Evolutionary conservation across 2,113 vertebrate species (phyloP).

Genomic region (Xiphophorus couchianus): DNA sequence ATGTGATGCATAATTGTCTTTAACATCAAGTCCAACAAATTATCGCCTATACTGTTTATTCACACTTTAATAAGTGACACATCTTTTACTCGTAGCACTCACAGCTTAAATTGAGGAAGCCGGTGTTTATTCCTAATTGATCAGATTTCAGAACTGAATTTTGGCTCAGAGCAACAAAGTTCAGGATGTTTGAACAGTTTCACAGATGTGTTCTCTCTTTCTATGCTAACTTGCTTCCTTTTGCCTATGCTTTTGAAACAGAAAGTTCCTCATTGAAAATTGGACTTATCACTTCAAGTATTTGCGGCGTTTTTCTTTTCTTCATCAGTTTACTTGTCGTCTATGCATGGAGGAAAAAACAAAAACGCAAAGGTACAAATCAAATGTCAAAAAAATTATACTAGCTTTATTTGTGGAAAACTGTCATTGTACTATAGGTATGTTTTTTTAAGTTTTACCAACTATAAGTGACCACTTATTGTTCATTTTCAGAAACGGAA

Average conservation of each 20-base stretch:
- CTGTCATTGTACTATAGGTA: background rate
- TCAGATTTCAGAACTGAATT: background rate
- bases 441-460: background rate
- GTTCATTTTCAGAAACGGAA: slow-evolving; percentile 7
- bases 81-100: background rate
- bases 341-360: slow-evolving; percentile 32
- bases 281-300: slow-evolving; percentile 30
- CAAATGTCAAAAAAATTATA: background rate
- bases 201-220: background rate
- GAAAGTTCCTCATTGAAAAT: rapidly evolving
- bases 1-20: background rate
- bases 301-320: background rate
- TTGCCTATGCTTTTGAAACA: background rate
- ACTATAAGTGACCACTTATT: background rate
- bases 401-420: background rate
- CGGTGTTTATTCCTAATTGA: background rate
- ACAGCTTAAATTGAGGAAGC: background rate
- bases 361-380: slow-evolving; percentile 30
- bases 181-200: background rate
- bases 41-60: too few relatives aligned
- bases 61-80: background rate
- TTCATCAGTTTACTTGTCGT: slow-evolving; percentile 5
- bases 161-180: background rate
- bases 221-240: background rate
- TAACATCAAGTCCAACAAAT: too few relatives aligned